These are phyloP conservation scores for Ornithoptera alexandrae DNA, from an alignment of 2,888 invertebrate genomes.

Conservation along the genomic window DNA sequence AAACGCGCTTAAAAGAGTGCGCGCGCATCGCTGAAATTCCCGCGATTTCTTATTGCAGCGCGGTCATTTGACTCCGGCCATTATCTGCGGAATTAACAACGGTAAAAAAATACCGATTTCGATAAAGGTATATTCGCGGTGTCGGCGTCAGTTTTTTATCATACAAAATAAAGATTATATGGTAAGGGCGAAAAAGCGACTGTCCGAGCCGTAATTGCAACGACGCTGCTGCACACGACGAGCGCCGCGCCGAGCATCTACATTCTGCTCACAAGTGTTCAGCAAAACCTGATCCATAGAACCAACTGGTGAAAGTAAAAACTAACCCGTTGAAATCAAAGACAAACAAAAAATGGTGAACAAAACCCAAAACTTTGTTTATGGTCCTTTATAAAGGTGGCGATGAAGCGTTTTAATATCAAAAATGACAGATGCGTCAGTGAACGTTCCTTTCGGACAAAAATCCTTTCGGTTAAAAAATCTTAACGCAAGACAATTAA, in stretches of 20 bases:
- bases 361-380: conserved; percentile 57
- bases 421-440: conserved; percentile 76
- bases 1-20: conserved; percentile 74
- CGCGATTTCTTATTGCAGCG: conserved; percentile 69
- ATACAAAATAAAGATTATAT: conserved; percentile 62
- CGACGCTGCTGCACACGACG: conserved; percentile 66
- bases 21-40: conserved; percentile 77
- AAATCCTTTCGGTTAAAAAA: conserved; percentile 18
- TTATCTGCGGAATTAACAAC: conserved; percentile 77
- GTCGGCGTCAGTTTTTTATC: conserved; percentile 65
- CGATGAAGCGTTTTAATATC: conserved; percentile 66
- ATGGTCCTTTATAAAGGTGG: conserved; percentile 48
- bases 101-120: conserved; percentile 68
- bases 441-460: conserved; percentile 33
- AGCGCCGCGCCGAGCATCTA: conserved; percentile 47
- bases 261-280: background rate
- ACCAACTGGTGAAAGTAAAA: background rate
- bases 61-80: conserved; percentile 77
- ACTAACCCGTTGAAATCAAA: background rate
- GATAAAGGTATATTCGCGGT: conserved; percentile 70
- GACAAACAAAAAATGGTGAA: conserved; percentile 37
- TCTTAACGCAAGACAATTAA: conserved; percentile 58
- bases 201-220: conserved; percentile 47
- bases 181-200: conserved; percentile 57
- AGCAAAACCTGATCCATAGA: conserved; percentile 4